Conservation (phyloP, 1,140 invertebrate species). For the Caenorhabditis briggsae region DNA sequence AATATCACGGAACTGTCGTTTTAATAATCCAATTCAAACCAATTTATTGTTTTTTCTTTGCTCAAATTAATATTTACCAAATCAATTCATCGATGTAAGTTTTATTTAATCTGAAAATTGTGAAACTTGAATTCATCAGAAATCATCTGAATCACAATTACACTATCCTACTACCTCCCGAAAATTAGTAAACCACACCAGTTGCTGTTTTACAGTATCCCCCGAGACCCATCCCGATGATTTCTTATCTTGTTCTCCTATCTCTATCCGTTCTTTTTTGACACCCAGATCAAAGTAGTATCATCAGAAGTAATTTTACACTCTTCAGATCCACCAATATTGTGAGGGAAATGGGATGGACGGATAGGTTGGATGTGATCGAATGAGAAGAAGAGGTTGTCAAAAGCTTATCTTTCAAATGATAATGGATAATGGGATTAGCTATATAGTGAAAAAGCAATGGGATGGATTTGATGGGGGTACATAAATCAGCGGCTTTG, state of each 20-base stretch:
- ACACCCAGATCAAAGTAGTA: slow-evolving; percentile 37
- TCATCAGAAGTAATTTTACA: slow-evolving; percentile 51
- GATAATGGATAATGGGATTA: slow-evolving; percentile 49
- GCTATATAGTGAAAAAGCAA: slow-evolving; percentile 4
- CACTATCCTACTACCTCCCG: not conserved
- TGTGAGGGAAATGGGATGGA: slow-evolving; percentile 44
- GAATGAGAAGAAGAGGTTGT: slow-evolving; percentile 1
- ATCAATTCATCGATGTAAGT: too few species aligned
- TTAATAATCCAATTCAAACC: too few species aligned
- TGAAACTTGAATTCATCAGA: too few species aligned
- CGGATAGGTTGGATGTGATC: slow-evolving; percentile 17
- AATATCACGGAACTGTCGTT: too few species aligned
- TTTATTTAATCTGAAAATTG: too few species aligned
- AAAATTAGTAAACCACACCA: not conserved
- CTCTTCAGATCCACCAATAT: not conserved
- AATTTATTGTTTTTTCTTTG: too few species aligned
- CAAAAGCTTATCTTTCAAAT: not conserved
- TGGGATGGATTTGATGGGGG: not conserved
- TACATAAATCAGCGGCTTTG: not conserved
- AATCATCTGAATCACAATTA: not conserved
- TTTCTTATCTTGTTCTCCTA: slow-evolving; percentile 44
- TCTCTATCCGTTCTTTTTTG: not conserved
- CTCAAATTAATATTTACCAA: too few species aligned
- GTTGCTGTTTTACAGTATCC: slow-evolving; percentile 41
- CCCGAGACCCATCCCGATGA: not conserved